A percentile compares a stretch with the other conserved stretches of the same genome.
Evolutionary conservation across 1,140 invertebrate species (phyloP).

Genomic region (Drosophila rufa): DNA sequence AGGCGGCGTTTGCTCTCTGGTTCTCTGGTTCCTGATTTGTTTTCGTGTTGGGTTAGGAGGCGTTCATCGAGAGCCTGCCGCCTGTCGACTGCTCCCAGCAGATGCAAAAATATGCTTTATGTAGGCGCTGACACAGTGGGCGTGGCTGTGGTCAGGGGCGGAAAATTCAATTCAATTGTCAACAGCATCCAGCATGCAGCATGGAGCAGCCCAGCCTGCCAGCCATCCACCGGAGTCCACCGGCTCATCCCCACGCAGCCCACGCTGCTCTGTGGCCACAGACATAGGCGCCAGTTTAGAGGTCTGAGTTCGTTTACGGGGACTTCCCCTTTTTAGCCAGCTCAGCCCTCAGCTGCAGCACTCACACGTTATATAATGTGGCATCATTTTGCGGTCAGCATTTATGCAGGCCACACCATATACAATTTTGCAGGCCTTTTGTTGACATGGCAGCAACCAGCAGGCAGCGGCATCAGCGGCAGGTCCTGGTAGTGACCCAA

Average conservation of each 20-base stretch:
- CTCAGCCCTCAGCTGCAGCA: constrained; percentile 20
- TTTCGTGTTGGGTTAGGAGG: constrained; percentile 57
- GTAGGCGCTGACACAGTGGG: constrained; percentile 61
- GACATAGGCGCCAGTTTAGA: constrained; percentile 49
- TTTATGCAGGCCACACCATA: constrained; percentile 69
- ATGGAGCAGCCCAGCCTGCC: too few species aligned
- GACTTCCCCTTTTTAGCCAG: constrained; percentile 16
- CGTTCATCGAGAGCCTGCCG: constrained; percentile 27
- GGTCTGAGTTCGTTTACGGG: constrained; percentile 36
- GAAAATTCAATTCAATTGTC: constrained; percentile 84
- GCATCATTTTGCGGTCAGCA: constrained; percentile 83
- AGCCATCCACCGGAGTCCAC: neutral
- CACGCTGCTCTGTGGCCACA: constrained; percentile 46
- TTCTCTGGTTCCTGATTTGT: constrained; percentile 55
- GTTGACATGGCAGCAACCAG: constrained; percentile 52
- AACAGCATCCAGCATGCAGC: constrained; percentile 54
- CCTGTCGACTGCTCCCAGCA: constrained; percentile 56
- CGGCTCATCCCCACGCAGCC: constrained; percentile 1
- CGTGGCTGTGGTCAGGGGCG: constrained; percentile 52
- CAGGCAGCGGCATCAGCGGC: constrained; percentile 17
- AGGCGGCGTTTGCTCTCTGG: constrained; percentile 25
- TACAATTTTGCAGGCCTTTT: constrained; percentile 77
- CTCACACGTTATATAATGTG: constrained; percentile 77
- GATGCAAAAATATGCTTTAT: constrained; percentile 78
- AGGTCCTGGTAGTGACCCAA: neutral